Base-by-base conservation (phyloP, 2,888 invertebrate species). In the Malachius bipustulatus region DNA sequence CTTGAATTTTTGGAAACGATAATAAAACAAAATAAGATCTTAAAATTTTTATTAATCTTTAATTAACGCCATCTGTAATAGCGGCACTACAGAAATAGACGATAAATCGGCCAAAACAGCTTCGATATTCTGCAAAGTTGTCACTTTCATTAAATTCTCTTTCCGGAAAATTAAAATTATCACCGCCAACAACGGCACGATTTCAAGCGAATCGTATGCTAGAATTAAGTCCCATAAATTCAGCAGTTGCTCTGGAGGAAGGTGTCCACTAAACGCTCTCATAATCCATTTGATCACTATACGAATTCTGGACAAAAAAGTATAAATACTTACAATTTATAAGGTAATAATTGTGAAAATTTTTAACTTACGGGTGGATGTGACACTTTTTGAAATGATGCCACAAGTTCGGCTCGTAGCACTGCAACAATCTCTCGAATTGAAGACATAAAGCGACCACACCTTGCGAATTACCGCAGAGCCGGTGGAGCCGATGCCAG, bases 231-330 rank as follows among this genome's bases (percentile, higher is more conserved):
- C 96, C 96, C 96, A 96, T 9, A 96, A 67, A 27, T 85, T 75
- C 2, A 96, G 66, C 1, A 96, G 70, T 60, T 96, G 93, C 53
- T 91, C 90, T 0, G 90, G 90, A 0, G 89, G 83, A 31, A 96
- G 66, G 55, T 90, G 90, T 0, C 96, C 96, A 50, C 93, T 91
- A 60, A 94, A 96, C 2, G 88, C 94, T 43, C 93, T 70, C 80
- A 96, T 93, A 30, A 96, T 62, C 94, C 96, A 96, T 62, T 94
- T 93, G 59, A 94, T 91, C 2, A 90, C 89, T 14, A 94, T 77
- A 51, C 83, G 74, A 35, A 94, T 71, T 2, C 93, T 94, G 50
- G n/a, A n/a, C n/a, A n/a, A n/a, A n/a, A n/a, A n/a, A n/a, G n/a
- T n/a, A n/a, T n/a, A n/a, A n/a, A n/a, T n/a, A n/a, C n/a, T n/a